Base-by-base conservation (phyloP, 2,113 vertebrate species). In the Corythornis madagascariensis region DNA sequence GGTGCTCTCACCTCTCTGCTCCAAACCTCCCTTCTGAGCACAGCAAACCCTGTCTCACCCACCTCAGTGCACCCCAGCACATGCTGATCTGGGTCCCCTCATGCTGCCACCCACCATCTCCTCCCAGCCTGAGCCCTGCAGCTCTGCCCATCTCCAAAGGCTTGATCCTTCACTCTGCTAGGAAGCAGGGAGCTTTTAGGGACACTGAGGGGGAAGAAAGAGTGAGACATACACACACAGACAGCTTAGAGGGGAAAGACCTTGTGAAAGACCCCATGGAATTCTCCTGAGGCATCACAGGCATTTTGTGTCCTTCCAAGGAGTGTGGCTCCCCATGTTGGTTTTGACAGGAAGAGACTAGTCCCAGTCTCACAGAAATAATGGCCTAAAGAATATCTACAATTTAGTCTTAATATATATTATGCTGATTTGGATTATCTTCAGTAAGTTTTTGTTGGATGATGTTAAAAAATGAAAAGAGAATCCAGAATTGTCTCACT, bases 361-460 rank as follows among this genome's bases (percentile, higher is more conserved):
- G 57, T 57, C 28, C 50, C 33, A 35, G 48, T 28, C 74, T 80
- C 60, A 71, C 47, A 93, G 72, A 81, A 53, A 63, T 67, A 63
- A 63, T 83, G 42, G 42, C 77, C 55, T 45, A 35, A 59, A 83
- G 65, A 52, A 2, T n/a, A 60, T 29, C 50, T 80, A 80, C 66
- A 66, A 28, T 65, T 52, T 63, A 88, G 11, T 50, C 66, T 87
- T 69, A 66, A 24, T 43, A 21, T 13, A 50, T 13, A 55, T 66
- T 6, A 89, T 29, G 19, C 29, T 72, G n/a, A 89, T 88, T 28
- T 4, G 12, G 67, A 64, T 75, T 86, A 59, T 82, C 53, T 77
- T 83, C 77, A 88, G 43, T 50, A 78, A 77, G 89, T 74, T 76
- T 90, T 74, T 77, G 40, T 71, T 80, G 48, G 86, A 74, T 76